These are phyloP conservation scores for Pterobdella sp. DNA, from an alignment of 2,888 invertebrate species.

Conservation along the genomic window DNA sequence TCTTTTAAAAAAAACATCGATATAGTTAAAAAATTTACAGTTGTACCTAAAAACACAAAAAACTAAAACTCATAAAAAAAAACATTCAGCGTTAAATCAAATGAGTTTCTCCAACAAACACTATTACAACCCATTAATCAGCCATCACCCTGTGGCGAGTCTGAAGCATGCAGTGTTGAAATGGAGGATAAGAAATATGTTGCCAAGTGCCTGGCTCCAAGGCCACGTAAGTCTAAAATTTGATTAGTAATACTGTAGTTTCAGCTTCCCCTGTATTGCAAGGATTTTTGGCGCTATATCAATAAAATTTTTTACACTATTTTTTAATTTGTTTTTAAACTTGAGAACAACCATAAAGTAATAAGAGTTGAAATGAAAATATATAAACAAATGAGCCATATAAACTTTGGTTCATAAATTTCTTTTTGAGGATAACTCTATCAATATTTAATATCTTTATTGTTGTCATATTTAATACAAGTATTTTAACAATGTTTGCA, in stretches of 20 bases:
- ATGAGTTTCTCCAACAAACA: no score
- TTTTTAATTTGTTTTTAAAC: neutral
- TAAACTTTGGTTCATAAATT: neutral
- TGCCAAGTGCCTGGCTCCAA: neutral
- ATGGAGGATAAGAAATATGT: neutral
- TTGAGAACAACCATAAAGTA: neutral
- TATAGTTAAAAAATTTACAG: no score
- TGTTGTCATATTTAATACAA: neutral
- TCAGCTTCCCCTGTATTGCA: no score
- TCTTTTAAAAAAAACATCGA: no score
- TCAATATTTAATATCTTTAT: neutral
- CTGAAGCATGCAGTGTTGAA: neutral
- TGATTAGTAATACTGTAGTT: no score
- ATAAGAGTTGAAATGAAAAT: neutral
- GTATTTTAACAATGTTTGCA: no score
- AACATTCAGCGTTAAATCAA: no score
- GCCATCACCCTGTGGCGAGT: slow-evolving; percentile 1
- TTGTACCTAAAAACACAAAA: neutral
- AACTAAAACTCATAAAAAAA: neutral
- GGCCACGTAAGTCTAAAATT: neutral
- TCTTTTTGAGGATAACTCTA: neutral
- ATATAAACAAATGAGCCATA: neutral
- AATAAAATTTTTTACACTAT: no score
- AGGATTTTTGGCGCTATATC: no score
- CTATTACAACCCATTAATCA: neutral